These are phyloP conservation scores for Drosophila phalerata DNA, from an alignment of 2,888 invertebrate genomes.

Conservation along the genomic window DNA sequence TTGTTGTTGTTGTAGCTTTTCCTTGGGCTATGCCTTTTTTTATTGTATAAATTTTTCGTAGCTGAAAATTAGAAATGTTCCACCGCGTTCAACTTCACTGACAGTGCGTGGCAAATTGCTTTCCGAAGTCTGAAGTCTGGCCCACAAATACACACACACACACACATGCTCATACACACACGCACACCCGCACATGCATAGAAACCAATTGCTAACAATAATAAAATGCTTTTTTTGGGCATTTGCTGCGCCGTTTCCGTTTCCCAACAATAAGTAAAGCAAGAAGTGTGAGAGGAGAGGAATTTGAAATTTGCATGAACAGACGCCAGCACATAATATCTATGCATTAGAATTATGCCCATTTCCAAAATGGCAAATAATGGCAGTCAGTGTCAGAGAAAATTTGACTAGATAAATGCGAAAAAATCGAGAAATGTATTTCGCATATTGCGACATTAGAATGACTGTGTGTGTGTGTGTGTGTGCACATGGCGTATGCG, in stretches of 20 bases:
- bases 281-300: neutral
- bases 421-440: conserved; percentile 52
- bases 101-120: conserved; percentile 81
- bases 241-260: conserved; percentile 62
- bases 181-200: conserved; percentile 25
- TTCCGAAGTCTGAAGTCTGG: conserved; percentile 72
- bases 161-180: conserved; percentile 22
- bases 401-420: conserved; percentile 64
- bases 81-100: conserved; percentile 80
- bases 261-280: conserved; percentile 59
- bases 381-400: conserved; percentile 46
- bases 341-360: conserved; percentile 77
- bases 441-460: conserved; percentile 29
- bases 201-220: conserved; percentile 73
- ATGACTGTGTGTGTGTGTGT: conserved; percentile 8
- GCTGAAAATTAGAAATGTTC: conserved; percentile 81
- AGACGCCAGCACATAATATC: conserved; percentile 72
- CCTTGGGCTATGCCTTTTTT: conserved; percentile 56
- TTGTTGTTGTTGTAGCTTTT: conserved; percentile 38
- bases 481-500: conserved; percentile 70
- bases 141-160: conserved; percentile 27
- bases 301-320: conserved; percentile 70
- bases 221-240: conserved; percentile 63
- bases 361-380: conserved; percentile 60
- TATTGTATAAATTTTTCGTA: conserved; percentile 77